Evolutionary conservation across 1,140 invertebrate species (phyloP), one percentile per base, ranked within the genome.

Genomic region (Rhynchophorus ferrugineus): DNA sequence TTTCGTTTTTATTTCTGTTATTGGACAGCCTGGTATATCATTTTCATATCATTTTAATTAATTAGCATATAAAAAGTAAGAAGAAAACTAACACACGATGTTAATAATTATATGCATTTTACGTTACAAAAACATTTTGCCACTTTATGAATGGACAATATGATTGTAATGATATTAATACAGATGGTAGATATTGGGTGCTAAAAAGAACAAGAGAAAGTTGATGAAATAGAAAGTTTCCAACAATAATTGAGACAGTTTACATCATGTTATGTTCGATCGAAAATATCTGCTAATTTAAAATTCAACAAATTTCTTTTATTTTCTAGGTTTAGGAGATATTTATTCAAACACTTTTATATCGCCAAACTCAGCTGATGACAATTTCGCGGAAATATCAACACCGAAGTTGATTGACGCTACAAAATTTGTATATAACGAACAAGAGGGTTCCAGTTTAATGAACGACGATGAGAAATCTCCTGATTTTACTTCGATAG

Each of bases 271-370:
- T 29, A 29, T 11, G 24, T 29, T 29, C 5, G 11, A 5, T 11
- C 11, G 11, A 29, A 29, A 29, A 29, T n/a, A n/a, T n/a, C 24
- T 11, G 24, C 11, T 29, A 29, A 29, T 6, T 5, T 6, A 29
- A 6, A 29, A 29, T 29, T 5, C 24, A 29, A 29, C 11, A 29
- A 6, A 6, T 6, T 6, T 29, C 5, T 29, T 29, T 5, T 29
- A 6, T 6, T 29, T 29, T 29, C 24, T 48, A 58, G 56, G 37
- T 33, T 21, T 47, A n/a, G 72, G 75, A 54, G 73, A 77, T 54
- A 61, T 66, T 8, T 76, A 74, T 63, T 72, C 74, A 16, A 76
- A 77, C 69, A 76, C 76, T 2, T 76, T 77, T 52, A 67, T 77
- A 48, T 78, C 77, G 56, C 77, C 76, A 53, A 76, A 76, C 61